A percentile compares a stretch with the other conserved stretches of the same genome.
phyloP scores from a whole-genome alignment of 2,113 vertebrate species.

The Psilopsiagon aymara region DNA sequence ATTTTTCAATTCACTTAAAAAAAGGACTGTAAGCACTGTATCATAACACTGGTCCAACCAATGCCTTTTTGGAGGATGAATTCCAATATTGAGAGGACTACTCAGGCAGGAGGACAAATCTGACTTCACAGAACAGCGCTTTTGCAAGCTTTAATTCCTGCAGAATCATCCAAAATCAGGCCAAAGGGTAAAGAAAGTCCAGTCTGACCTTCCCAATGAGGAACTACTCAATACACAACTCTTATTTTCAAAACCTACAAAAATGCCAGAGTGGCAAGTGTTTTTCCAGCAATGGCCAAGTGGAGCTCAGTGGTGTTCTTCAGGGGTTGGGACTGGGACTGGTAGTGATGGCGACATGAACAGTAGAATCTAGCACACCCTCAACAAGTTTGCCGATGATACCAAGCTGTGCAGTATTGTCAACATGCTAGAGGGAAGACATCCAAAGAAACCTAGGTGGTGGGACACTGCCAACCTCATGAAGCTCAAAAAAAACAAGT shows the following conservation, averaged over 20 bases:
- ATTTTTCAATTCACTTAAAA: background rate
- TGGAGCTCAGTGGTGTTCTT: background rate
- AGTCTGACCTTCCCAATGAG: background rate
- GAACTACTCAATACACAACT: background rate
- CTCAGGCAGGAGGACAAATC: background rate
- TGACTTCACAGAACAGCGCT: fast-evolving
- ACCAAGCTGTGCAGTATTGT: background rate
- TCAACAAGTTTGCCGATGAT: background rate
- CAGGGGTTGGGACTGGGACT: background rate
- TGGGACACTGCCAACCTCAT: background rate
- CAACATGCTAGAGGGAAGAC: background rate
- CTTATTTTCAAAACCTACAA: background rate
- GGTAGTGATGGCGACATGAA: background rate
- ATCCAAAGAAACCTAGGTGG: background rate
- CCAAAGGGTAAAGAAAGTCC: background rate
- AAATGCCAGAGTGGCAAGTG: fast-evolving
- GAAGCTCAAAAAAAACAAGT: background rate
- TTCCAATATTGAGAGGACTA: background rate
- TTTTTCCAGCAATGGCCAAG: background rate
- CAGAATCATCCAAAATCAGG: background rate
- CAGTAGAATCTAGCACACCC: background rate
- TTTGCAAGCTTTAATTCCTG: background rate
- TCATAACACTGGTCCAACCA: background rate
- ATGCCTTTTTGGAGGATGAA: background rate
- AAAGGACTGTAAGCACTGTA: background rate